phyloP scores from a whole-genome alignment of 2,888 invertebrate species.

The Thalpophila matura region DNA sequence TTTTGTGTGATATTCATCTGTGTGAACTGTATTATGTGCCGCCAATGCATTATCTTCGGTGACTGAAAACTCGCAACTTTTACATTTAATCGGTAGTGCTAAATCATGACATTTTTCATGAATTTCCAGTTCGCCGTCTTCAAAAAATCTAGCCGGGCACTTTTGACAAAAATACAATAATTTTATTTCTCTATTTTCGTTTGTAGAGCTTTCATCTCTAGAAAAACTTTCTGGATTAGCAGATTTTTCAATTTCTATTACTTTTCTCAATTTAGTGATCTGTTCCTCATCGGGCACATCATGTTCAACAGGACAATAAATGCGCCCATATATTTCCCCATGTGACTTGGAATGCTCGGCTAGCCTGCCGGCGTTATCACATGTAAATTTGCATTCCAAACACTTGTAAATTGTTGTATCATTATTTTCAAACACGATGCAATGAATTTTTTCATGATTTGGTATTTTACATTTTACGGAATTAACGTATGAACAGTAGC shows the following conservation, averaged over 20 bases:
- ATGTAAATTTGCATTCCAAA: constrained; percentile 95
- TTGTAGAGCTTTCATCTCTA: constrained; percentile 71
- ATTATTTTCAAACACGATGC: constrained; percentile 84
- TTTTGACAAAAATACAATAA: constrained; percentile 94
- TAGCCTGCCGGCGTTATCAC: constrained; percentile 93
- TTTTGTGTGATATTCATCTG: constrained; percentile 94
- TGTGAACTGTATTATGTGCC: constrained; percentile 94
- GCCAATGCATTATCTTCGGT: constrained; percentile 93
- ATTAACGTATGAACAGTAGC: constrained; percentile 96
- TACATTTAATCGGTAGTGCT: constrained; percentile 92
- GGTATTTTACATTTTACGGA: constrained; percentile 95
- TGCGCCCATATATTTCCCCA: constrained; percentile 93
- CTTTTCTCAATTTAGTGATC: constrained; percentile 84
- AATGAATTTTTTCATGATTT: constrained; percentile 96
- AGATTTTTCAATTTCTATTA: constrained; percentile 81
- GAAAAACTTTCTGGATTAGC: constrained; percentile 69
- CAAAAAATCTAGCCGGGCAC: constrained; percentile 96
- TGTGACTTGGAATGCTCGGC: constrained; percentile 95
- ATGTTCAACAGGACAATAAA: constrained; percentile 93
- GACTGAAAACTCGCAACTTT: constrained; percentile 94
- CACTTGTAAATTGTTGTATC: constrained; percentile 92
- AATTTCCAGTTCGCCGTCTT: constrained; percentile 93
- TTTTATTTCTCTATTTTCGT: constrained; percentile 78
- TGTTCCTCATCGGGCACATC: constrained; percentile 93
- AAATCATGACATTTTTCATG: constrained; percentile 94